A percentile compares a stretch with the other conserved stretches of the same genome.
These are phyloP conservation scores for Lophochroa leadbeateri DNA, from an alignment of 2,113 vertebrate genomes.

Conservation along the genomic window DNA sequence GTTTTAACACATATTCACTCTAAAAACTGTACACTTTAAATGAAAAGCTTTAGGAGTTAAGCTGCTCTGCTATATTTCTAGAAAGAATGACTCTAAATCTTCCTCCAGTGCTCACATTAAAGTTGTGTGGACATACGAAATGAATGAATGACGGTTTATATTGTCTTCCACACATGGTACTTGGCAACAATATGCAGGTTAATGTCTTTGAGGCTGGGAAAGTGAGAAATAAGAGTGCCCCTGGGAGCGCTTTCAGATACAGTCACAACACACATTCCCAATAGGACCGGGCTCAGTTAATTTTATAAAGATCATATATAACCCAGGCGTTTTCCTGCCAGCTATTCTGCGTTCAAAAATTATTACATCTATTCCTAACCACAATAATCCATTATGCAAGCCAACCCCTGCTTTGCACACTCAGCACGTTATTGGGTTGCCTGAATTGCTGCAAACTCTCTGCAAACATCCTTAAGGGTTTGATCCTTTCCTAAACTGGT, in stretches of 20 bases:
- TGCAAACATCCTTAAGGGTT: not conserved
- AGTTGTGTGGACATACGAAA: not conserved
- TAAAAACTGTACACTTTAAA: not conserved
- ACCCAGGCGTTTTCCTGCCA: not conserved
- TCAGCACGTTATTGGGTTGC: not conserved
- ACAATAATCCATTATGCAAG: not conserved
- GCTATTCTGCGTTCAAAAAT: not conserved
- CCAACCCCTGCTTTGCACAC: not conserved
- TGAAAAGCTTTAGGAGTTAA: not conserved
- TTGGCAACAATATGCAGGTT: not conserved
- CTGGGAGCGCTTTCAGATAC: not conserved
- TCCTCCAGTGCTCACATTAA: not conserved
- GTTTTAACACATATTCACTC: not conserved
- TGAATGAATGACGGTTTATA: not conserved
- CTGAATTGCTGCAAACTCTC: not conserved
- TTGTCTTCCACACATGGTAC: rapidly evolving
- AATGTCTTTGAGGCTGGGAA: not conserved
- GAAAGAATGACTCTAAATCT: not conserved
- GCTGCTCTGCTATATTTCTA: not conserved
- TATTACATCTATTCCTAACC: not conserved
- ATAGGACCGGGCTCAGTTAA: rapidly evolving
- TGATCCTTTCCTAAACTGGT: not conserved
- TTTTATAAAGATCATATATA: not conserved
- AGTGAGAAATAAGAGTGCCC: not conserved
- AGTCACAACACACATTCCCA: not conserved